Percentiles rank a stretch among this genome's conserved stretches.
Evolutionary conservation across 1,140 invertebrate genomes (phyloP).

Genomic region (Lepidurus couesii): DNA sequence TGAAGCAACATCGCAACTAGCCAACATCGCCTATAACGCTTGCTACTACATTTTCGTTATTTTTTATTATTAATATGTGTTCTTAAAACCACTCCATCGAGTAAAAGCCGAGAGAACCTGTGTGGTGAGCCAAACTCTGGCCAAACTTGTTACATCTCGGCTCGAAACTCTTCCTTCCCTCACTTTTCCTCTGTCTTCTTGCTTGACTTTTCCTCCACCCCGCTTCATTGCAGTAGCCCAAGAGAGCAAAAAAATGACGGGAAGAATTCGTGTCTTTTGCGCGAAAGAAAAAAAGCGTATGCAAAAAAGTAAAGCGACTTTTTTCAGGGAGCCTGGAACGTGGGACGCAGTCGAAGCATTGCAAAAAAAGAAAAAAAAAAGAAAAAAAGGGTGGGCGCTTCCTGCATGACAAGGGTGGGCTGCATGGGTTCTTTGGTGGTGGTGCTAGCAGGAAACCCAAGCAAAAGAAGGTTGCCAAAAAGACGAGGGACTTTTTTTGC

Average conservation of each 20-base stretch:
- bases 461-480: not conserved
- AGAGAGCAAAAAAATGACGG: not conserved
- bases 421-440: not conserved
- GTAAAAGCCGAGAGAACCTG: too few relatives aligned
- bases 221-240: too few relatives aligned
- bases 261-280: not conserved
- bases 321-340: not conserved
- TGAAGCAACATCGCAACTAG: too few relatives aligned
- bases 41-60: too few relatives aligned
- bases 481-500: constrained; percentile 2
- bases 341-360: constrained; percentile 8
- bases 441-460: not conserved
- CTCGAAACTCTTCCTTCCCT: too few relatives aligned
- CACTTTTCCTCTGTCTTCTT: too few relatives aligned
- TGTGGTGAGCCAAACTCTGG: too few relatives aligned
- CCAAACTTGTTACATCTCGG: too few relatives aligned
- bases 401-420: constrained; percentile 1
- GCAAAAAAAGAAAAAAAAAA: not conserved
- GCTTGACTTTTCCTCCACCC: too few relatives aligned
- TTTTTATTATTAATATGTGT: too few relatives aligned
- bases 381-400: not conserved
- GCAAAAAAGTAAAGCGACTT: not conserved
- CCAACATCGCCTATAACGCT: too few relatives aligned
- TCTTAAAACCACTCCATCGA: too few relatives aligned
- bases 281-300: not conserved